Conservation (phyloP, 2,888 invertebrate species). For the Pseudolycoriella hygida region DNA sequence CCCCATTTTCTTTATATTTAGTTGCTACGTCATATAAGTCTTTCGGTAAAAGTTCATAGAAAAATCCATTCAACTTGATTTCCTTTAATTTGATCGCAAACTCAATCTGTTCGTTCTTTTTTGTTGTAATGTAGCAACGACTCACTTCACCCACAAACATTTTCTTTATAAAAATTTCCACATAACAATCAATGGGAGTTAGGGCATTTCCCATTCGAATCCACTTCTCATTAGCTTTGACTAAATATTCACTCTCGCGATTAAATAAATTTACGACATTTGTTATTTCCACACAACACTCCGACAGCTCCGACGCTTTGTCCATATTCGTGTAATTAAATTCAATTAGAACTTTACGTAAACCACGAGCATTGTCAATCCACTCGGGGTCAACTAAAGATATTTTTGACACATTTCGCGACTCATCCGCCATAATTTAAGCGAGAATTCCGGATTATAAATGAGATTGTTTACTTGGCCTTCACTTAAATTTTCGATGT, state of each 20-base stretch:
- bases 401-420: conserved; percentile 8
- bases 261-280: conserved; percentile 15
- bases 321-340: conserved; percentile 18
- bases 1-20: conserved; percentile 33
- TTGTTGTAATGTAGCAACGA: conserved; percentile 25
- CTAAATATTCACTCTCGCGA: conserved; percentile 16
- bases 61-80: conserved; percentile 25
- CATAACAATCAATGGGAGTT: conserved; percentile 29
- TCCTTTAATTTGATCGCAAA: conserved; percentile 25
- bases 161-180: conserved; percentile 30
- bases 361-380: conserved; percentile 16
- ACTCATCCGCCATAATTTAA: conserved; percentile 6
- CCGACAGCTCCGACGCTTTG: conserved; percentile 21
- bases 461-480: conserved; percentile 3
- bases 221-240: conserved; percentile 5
- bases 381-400: conserved; percentile 8
- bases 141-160: conserved; percentile 32
- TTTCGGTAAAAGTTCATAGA: conserved; percentile 27
- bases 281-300: conserved; percentile 18
- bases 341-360: conserved; percentile 20
- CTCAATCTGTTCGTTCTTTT: conserved; percentile 15
- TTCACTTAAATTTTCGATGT: conserved; percentile 7
- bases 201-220: conserved; percentile 28
- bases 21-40: conserved; percentile 28
- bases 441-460: conserved; percentile 4